Conservation (phyloP, 2,797 vertebrate genomes). For the Melanotaenia nigrans region DNA sequence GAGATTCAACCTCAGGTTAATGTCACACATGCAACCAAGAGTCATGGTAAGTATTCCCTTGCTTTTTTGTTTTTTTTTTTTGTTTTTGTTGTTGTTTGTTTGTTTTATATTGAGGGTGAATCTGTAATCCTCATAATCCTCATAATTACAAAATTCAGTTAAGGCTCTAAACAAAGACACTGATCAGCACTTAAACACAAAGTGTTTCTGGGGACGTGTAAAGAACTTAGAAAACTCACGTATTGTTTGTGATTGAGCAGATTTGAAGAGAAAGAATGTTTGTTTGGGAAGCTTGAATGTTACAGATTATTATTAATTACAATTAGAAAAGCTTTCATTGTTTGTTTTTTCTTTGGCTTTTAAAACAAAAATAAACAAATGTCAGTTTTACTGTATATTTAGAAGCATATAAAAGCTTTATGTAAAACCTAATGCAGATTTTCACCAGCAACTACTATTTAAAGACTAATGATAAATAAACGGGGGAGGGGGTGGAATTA, state of each 20-base stretch:
- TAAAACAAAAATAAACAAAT: too few species aligned
- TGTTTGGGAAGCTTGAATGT: not conserved
- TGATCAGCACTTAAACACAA: not conserved
- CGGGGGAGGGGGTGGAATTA: too few species aligned
- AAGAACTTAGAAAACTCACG: too few species aligned
- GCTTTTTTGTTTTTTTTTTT: not conserved
- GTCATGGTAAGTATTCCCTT: constrained; percentile 3
- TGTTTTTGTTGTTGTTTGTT: not conserved
- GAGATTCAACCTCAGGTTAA: not conserved
- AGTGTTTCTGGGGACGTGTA: too few species aligned
- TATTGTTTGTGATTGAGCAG: too few species aligned
- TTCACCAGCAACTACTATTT: too few species aligned
- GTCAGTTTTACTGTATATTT: too few species aligned
- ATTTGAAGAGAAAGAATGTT: not conserved
- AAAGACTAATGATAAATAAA: too few species aligned
- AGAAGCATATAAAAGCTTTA: too few species aligned
- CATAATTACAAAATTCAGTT: not conserved
- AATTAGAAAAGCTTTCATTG: not conserved
- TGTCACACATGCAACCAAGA: not conserved
- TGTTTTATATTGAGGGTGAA: not conserved
- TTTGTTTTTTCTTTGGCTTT: too few species aligned
- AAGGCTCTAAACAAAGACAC: not conserved
- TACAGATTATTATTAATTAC: not conserved
- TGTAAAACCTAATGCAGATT: too few species aligned
- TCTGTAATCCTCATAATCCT: not conserved